Evolutionary conservation across 2,113 vertebrate genomes (phyloP).

Genomic region (Bostrychus sinensis): DNA sequence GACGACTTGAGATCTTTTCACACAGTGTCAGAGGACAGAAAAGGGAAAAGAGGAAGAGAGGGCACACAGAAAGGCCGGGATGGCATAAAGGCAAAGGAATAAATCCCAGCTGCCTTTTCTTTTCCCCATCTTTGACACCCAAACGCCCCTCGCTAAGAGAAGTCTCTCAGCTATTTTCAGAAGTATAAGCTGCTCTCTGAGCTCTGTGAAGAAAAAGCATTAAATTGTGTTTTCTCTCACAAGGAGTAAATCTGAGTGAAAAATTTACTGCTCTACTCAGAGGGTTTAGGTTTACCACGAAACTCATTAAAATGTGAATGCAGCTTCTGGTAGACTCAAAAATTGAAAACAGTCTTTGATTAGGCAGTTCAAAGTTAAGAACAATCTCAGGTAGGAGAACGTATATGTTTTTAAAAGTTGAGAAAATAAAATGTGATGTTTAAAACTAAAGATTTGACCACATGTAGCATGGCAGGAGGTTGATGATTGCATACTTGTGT

Average conservation of each 20-base stretch:
- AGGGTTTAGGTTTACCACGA: conserved; percentile 22
- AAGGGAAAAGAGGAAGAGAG: conserved; percentile 19
- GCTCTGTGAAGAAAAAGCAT: conserved; percentile 47
- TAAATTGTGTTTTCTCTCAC: conserved; percentile 57
- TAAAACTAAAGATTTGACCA: background rate
- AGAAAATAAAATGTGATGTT: background rate
- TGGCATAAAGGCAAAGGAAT: conserved; percentile 64
- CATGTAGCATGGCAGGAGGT: background rate
- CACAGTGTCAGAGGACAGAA: conserved; percentile 21
- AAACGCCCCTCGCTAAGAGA: conserved; percentile 53
- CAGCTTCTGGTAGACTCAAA: conserved; percentile 5
- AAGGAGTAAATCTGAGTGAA: conserved; percentile 40
- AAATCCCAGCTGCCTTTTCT: conserved; percentile 57
- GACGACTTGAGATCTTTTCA: conserved; percentile 44
- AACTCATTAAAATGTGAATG: conserved; percentile 44
- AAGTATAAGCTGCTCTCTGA: conserved; percentile 55
- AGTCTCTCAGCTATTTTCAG: conserved; percentile 64
- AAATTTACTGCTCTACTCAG: conserved; percentile 35
- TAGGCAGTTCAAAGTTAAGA: background rate
- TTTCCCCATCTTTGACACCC: conserved; percentile 44
- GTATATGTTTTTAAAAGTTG: conserved; percentile 14
- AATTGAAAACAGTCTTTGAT: conserved; percentile 3
- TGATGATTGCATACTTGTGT: background rate
- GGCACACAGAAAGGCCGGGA: conserved; percentile 24
- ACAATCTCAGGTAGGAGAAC: conserved; percentile 1